Percentiles rank a stretch among this genome's conserved stretches.
Evolutionary conservation across 64 coral and sea anemone genomes (phyloP).

Genomic region (Montipora capricornis): DNA sequence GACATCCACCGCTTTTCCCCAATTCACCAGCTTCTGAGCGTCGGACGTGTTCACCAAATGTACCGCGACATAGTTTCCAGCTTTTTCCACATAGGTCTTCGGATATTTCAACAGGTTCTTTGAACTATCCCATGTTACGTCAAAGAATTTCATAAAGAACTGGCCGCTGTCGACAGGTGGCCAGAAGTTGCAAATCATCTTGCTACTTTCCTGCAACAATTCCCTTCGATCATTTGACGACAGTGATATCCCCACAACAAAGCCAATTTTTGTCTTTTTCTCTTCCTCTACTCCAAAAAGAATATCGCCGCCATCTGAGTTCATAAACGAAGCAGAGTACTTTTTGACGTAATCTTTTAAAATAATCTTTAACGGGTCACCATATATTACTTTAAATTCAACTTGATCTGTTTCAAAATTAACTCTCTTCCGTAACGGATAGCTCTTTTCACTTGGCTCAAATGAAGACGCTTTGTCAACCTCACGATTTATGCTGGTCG

Average conservation of each 20-base stretch:
- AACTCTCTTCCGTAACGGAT: conserved; percentile 31
- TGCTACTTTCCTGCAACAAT: conserved; percentile 19
- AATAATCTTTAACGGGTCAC: conserved; percentile 62
- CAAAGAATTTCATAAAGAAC: conserved; percentile 66
- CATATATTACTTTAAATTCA: conserved; percentile 80
- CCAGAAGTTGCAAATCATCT: conserved; percentile 66
- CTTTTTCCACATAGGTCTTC: not conserved
- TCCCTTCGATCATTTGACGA: conserved; percentile 20
- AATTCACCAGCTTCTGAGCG: not conserved
- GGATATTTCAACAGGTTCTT: conserved; percentile 57
- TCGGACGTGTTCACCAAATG: not conserved
- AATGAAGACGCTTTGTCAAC: not conserved
- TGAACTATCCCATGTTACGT: conserved; percentile 37
- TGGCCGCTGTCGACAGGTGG: conserved; percentile 67
- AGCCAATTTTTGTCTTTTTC: conserved; percentile 44
- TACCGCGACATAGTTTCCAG: conserved; percentile 20
- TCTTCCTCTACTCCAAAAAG: conserved; percentile 76
- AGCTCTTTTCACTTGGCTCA: not conserved
- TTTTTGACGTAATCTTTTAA: conserved; percentile 57
- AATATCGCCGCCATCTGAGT: conserved; percentile 67
- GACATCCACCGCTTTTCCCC: not conserved
- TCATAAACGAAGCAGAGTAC: conserved; percentile 79
- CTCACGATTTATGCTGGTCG: conserved; percentile 26
- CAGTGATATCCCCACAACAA: conserved; percentile 64
- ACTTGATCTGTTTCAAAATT: conserved; percentile 63